A percentile compares a stretch with the other conserved stretches of the same genome.
These are phyloP conservation scores for Eremophila alpestris DNA, from an alignment of 2,797 vertebrate species.

Conservation along the genomic window DNA sequence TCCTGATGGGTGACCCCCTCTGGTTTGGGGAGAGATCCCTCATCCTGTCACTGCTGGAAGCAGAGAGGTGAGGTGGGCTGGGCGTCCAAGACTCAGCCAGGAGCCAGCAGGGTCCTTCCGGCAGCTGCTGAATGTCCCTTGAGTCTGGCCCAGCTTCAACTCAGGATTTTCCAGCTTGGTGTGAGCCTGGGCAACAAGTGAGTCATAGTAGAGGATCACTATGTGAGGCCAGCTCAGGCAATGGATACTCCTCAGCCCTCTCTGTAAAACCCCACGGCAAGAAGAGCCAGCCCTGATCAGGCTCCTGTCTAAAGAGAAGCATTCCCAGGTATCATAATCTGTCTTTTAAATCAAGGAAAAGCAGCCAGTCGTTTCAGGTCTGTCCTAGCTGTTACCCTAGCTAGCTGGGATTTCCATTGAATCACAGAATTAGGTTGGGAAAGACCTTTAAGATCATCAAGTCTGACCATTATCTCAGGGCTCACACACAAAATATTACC, in stretches of 20 bases:
- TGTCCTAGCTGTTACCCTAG: not conserved
- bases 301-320: accelerated
- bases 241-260: not conserved
- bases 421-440: not conserved
- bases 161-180: not conserved
- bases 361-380: not conserved
- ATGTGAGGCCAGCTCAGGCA: not conserved
- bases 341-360: not conserved
- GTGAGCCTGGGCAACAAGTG: not conserved
- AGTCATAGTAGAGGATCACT: not conserved
- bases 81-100: accelerated
- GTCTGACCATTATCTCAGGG: not conserved
- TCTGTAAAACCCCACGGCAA: accelerated
- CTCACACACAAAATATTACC: not conserved
- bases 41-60: not conserved
- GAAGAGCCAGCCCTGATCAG: not conserved
- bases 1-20: not conserved
- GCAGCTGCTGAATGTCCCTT: not conserved
- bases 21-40: not conserved
- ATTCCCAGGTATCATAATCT: not conserved
- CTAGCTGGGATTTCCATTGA: not conserved
- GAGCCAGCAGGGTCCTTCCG: not conserved
- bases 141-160: not conserved
- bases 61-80: not conserved
- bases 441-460: not conserved